Percentiles rank a stretch among this genome's conserved stretches.
These are phyloP conservation scores for Hydrocynus forskahlii DNA, from an alignment of 2,797 vertebrate species.

Conservation along the genomic window DNA sequence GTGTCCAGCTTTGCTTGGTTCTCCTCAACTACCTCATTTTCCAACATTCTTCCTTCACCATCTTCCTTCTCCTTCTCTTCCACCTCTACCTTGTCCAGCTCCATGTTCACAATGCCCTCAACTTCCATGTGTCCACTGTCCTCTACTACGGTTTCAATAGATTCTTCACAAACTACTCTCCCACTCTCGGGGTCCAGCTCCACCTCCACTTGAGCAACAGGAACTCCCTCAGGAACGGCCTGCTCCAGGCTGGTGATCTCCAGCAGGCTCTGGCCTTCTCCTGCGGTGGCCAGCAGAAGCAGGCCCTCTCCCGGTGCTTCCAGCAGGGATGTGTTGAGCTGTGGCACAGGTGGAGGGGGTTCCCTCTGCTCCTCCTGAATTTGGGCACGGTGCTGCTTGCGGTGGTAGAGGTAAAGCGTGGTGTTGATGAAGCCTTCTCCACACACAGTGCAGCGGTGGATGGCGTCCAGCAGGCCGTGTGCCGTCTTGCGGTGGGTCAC, in stretches of 20 bases:
- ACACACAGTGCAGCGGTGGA: slow-evolving; percentile 87
- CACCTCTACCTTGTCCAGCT: not conserved
- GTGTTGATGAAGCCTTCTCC: slow-evolving; percentile 92
- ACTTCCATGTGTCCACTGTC: not conserved
- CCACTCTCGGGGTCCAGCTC: slow-evolving; percentile 40
- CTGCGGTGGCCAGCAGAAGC: slow-evolving; percentile 57
- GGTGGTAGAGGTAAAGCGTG: slow-evolving; percentile 95
- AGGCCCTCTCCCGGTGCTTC: slow-evolving; percentile 55
- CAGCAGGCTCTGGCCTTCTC: slow-evolving; percentile 59
- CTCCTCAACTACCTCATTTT: slow-evolving; percentile 11
- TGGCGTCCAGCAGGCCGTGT: slow-evolving; percentile 85
- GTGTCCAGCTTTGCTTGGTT: slow-evolving; percentile 49
- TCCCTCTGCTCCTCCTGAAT: slow-evolving; percentile 64
- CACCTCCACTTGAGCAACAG: slow-evolving; percentile 49
- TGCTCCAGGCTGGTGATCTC: slow-evolving; percentile 54
- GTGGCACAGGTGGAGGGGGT: slow-evolving; percentile 2
- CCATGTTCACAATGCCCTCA: slow-evolving; percentile 45
- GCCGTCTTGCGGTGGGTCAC: slow-evolving; percentile 85
- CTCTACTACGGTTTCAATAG: slow-evolving; percentile 20
- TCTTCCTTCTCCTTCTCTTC: not conserved
- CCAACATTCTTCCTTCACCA: not conserved
- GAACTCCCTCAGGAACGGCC: slow-evolving; percentile 30
- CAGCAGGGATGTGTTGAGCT: slow-evolving; percentile 50
- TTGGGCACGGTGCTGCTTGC: slow-evolving; percentile 83
- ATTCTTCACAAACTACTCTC: slow-evolving; percentile 4